Evolutionary conservation across 2,113 vertebrate species (phyloP).

Genomic region (Dasyprocta punctata): DNA sequence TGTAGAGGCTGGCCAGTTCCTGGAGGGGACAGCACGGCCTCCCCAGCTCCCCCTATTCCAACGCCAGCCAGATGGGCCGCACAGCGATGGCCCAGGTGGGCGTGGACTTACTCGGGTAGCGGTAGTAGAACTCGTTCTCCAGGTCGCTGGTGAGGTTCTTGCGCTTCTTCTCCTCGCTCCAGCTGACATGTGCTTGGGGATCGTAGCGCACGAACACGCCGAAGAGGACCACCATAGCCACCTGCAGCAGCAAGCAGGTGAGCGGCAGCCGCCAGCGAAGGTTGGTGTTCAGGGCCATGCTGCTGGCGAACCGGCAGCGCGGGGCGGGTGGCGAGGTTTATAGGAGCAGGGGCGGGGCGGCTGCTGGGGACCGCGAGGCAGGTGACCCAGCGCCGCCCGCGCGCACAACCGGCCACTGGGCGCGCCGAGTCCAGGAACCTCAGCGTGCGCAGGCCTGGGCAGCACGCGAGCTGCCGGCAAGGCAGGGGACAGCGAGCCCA

Average conservation of each 20-base stretch:
- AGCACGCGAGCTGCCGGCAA: not conserved
- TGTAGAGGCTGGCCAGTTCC: not conserved
- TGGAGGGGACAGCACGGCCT: not conserved
- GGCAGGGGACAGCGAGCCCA: not conserved
- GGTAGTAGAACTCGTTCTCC: conserved; percentile 98
- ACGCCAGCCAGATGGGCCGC: not conserved
- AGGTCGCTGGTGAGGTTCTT: conserved; percentile 90
- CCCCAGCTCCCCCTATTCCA: not conserved
- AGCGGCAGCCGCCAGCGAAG: conserved; percentile 92
- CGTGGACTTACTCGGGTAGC: conserved; percentile 96
- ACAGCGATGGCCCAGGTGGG: not conserved
- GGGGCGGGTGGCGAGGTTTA: not conserved
- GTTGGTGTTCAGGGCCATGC: conserved; percentile 89
- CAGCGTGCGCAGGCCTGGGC: not conserved
- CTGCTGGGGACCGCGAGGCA: not conserved
- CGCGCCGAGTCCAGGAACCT: not conserved
- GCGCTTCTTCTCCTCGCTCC: conserved; percentile 75
- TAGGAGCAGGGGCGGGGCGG: conserved; percentile 26
- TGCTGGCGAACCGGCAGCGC: not conserved
- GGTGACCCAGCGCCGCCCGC: not conserved
- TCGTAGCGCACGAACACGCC: conserved; percentile 94
- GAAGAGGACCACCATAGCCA: conserved; percentile 93
- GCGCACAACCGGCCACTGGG: not conserved
- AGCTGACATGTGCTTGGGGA: conserved; percentile 86
- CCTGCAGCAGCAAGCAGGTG: conserved; percentile 92